A percentile compares a stretch with the other conserved stretches of the same genome.
Evolutionary conservation across 2,888 invertebrate genomes (phyloP).

Genomic region (Orchesella flavescens): DNA sequence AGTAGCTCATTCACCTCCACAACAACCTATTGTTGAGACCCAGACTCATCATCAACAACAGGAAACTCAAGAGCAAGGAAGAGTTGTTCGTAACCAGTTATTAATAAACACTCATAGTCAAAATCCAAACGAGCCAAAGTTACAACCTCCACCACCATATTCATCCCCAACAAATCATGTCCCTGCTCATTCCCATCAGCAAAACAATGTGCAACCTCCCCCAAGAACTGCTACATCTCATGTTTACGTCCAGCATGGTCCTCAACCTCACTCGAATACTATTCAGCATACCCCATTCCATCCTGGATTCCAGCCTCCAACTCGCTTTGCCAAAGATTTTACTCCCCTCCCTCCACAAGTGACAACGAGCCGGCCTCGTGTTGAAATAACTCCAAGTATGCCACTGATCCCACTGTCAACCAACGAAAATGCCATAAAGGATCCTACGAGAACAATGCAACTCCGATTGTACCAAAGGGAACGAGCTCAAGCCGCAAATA

Average conservation of each 20-base stretch:
- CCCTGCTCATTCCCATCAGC: slow-evolving; percentile 38
- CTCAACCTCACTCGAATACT: slow-evolving; percentile 16
- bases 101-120: slow-evolving; percentile 21
- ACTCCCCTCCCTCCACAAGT: slow-evolving; percentile 40
- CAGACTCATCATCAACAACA: slow-evolving; percentile 35
- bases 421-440: slow-evolving; percentile 71
- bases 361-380: slow-evolving; percentile 57
- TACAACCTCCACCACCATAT: slow-evolving; percentile 21
- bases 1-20: background rate
- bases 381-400: slow-evolving; percentile 69
- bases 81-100: slow-evolving; percentile 49
- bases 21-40: slow-evolving; percentile 28
- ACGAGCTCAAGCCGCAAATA: slow-evolving; percentile 16
- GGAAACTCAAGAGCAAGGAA: slow-evolving; percentile 32
- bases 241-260: slow-evolving; percentile 55
- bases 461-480: slow-evolving; percentile 55
- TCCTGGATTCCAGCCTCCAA: slow-evolving; percentile 65
- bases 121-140: background rate
- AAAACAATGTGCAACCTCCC: slow-evolving; percentile 2
- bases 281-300: slow-evolving; percentile 56
- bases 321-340: slow-evolving; percentile 64
- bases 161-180: slow-evolving; percentile 24
- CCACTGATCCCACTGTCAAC: slow-evolving; percentile 70
- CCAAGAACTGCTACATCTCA: slow-evolving; percentile 43
- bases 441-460: slow-evolving; percentile 60